Base-by-base conservation (phyloP, 2,113 vertebrate genomes). In the Nettapus auritus region DNA sequence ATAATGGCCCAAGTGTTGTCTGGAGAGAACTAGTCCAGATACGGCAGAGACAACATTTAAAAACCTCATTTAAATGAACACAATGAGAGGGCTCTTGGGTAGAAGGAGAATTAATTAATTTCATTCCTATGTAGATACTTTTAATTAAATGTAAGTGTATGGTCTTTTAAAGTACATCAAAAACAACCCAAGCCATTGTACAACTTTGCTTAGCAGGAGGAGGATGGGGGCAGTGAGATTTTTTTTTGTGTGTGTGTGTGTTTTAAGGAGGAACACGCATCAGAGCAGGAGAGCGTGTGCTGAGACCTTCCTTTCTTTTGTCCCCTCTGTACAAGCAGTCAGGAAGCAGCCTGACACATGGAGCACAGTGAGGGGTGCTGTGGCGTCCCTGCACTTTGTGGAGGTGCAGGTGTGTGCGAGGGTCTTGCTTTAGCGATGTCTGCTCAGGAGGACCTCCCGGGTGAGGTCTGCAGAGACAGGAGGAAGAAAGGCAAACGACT, bases 61-160 rank as follows among this genome's bases (percentile, higher is more conserved):
- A 98, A 98, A 97, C 96, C 98, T 98, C 97, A 97, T 98, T 98
- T 98, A 96, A 96, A 94, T 1, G 42, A 98, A 93, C 97, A 98
- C 98, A 98, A 98, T 97, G 97, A 98, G 97, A 98, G 97, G 97
- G 93, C 98, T 98, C 98, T 94, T 94, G 98, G 97, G 98, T 96
- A 97, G 95, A 96, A 96, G 89, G 96, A 97, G 97, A 97, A 97
- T 97, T 98, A 98, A 98, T 98, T 98, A 98, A 98, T 98, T 97
- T 98, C 89, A 25, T 96, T 97, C 95, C 96, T 96, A 94, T 78
- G 75, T 97, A 98, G 98, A 96, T 97, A 97, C 96, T 97, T 98
- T 97, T 98, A 98, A 98, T 98, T 98, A 98, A 98, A 97, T 95
- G 90, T 89, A 97, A 97, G 94, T 80, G 87, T 59, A 15, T 94